A percentile compares a stretch with the other conserved stretches of the same genome.
phyloP scores from a whole-genome alignment of 2,888 invertebrate species.

The Allacma fusca region DNA sequence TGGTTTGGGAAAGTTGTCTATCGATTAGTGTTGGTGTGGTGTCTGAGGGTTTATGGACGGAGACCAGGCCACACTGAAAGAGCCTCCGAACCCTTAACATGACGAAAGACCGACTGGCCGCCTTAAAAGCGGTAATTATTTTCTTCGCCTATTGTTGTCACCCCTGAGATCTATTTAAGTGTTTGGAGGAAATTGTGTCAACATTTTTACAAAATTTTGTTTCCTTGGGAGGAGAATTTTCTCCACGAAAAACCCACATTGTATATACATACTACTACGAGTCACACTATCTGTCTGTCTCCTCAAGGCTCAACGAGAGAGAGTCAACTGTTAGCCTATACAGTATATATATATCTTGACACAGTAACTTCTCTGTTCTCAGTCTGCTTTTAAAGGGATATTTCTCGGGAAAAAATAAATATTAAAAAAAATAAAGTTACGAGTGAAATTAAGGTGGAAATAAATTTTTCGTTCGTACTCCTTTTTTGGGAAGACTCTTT shows the following conservation, averaged over 20 bases:
- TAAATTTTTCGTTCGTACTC: no score
- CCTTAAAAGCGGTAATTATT: slow-evolving; percentile 86
- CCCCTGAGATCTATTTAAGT: neutral
- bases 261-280: neutral
- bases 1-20: slow-evolving; percentile 40
- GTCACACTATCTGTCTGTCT: no score
- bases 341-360: no score
- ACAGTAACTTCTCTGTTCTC: no score
- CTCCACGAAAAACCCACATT: neutral
- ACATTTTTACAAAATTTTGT: neutral
- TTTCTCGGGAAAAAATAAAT: no score
- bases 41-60: slow-evolving; percentile 43
- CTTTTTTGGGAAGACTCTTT: no score
- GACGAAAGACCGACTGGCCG: slow-evolving; percentile 98
- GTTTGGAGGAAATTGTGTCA: neutral
- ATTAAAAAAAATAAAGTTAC: no score
- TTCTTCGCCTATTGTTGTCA: neutral
- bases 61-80: slow-evolving; percentile 43
- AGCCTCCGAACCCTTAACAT: slow-evolving; percentile 67
- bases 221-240: neutral
- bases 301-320: no score
- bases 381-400: no score
- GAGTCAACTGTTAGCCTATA: no score
- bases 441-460: no score
- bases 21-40: slow-evolving; percentile 32